phyloP scores from a whole-genome alignment of 2,797 vertebrate species.

The Helostoma temminkii region DNA sequence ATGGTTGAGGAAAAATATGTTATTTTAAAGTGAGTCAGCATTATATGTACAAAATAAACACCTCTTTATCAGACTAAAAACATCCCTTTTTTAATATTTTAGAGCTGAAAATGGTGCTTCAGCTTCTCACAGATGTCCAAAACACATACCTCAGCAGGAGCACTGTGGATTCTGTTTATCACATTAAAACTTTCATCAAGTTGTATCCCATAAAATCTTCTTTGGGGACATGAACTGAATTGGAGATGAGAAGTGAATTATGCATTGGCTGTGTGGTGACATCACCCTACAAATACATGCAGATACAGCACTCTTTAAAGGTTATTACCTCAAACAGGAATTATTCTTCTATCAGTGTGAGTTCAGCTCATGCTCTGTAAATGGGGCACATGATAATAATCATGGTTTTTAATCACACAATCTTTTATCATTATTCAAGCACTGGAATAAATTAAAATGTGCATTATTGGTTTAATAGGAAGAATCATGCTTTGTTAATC shows the following conservation, averaged over 20 bases:
- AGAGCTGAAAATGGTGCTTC: neutral
- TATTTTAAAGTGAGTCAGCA: neutral
- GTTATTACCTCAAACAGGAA: constrained; percentile 18
- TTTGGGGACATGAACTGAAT: constrained; percentile 52
- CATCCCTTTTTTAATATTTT: neutral
- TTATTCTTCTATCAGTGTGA: constrained; percentile 1
- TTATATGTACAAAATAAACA: constrained; percentile 4
- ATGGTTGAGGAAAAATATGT: neutral
- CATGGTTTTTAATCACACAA: neutral
- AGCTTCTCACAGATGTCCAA: neutral
- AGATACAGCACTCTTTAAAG: constrained; percentile 16
- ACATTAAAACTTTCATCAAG: constrained; percentile 39
- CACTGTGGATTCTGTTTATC: constrained; percentile 17
- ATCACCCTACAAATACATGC: constrained; percentile 46
- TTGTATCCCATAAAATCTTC: constrained; percentile 36
- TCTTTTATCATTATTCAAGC: constrained; percentile 20
- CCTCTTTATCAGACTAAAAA: neutral
- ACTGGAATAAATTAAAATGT: constrained; percentile 25
- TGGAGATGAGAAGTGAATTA: constrained; percentile 51
- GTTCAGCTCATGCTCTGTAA: constrained; percentile 16
- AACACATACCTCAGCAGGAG: neutral
- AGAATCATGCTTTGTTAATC: constrained; percentile 48
- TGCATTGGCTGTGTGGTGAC: constrained; percentile 48
- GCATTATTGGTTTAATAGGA: constrained; percentile 38
- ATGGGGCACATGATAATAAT: neutral